These are phyloP conservation scores for Macrosiphum euphorbiae DNA, from an alignment of 2,888 invertebrate genomes.

Conservation along the genomic window DNA sequence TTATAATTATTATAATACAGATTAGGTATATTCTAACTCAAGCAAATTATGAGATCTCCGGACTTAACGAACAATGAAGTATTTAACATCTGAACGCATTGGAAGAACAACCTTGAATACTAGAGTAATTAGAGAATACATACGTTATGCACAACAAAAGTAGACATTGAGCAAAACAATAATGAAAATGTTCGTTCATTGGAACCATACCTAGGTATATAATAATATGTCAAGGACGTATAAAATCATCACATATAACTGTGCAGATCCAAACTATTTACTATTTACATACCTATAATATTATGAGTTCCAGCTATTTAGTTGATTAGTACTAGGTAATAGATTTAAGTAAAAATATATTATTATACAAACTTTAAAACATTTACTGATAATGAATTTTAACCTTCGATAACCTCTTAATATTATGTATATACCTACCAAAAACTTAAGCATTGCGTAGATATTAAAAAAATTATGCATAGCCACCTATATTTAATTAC, in stretches of 20 bases:
- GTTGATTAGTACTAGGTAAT: not conserved
- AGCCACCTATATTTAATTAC: not conserved
- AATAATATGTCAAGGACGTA: conserved; percentile 29
- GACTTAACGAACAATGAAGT: conserved; percentile 25
- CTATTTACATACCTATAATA: not conserved
- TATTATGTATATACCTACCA: not conserved
- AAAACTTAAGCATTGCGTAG: not conserved
- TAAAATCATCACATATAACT: conserved; percentile 18
- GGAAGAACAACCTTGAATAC: conserved; percentile 40
- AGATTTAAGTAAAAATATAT: not conserved
- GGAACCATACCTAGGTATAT: not conserved
- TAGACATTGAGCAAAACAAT: conserved; percentile 40
- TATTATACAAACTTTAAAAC: not conserved
- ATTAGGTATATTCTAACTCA: not conserved
- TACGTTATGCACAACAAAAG: not conserved
- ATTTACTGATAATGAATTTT: not conserved
- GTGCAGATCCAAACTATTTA: not conserved
- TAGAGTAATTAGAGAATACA: conserved; percentile 36
- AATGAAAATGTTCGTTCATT: conserved; percentile 37
- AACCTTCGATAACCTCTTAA: conserved; percentile 25
- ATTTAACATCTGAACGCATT: conserved; percentile 29
- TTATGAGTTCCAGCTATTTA: not conserved
- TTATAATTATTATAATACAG: not conserved
- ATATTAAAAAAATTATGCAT: not conserved
- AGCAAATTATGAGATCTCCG: not conserved